phyloP scores from a whole-genome alignment of 2,797 vertebrate species.

The Gymnocypris eckloni region DNA sequence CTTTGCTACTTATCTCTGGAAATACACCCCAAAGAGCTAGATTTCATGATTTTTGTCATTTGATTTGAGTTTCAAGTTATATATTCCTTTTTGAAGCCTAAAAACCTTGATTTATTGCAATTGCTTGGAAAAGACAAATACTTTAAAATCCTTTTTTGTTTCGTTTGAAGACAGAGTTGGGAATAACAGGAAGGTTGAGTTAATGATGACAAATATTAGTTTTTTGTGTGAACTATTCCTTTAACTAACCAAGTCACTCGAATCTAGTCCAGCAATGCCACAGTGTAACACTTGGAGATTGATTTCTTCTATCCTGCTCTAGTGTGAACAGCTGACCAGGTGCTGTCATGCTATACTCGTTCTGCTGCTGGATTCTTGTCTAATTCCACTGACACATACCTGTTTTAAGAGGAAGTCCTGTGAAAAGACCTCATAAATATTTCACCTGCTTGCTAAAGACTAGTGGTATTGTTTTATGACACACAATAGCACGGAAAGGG shows the following conservation, averaged over 20 bases:
- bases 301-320: background rate
- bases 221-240: background rate
- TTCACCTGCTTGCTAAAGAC: slow-evolving; percentile 41
- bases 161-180: background rate
- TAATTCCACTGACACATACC: slow-evolving; percentile 22
- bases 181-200: background rate
- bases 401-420: slow-evolving; percentile 50
- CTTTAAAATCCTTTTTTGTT: background rate
- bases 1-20: slow-evolving; percentile 5
- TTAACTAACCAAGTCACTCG: background rate
- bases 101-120: background rate
- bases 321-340: background rate
- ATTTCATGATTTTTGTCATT: background rate
- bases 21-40: background rate
- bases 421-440: slow-evolving; percentile 57
- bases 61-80: background rate
- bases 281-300: background rate
- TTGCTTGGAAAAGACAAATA: background rate
- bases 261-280: background rate
- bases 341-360: background rate
- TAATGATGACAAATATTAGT: background rate
- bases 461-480: slow-evolving; percentile 31
- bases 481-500: slow-evolving; percentile 41
- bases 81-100: background rate
- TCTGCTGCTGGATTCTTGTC: background rate